Evolutionary conservation across 2,888 invertebrate species (phyloP), one percentile per base, ranked within the genome.

Genomic region (Chloromyia formosa): DNA sequence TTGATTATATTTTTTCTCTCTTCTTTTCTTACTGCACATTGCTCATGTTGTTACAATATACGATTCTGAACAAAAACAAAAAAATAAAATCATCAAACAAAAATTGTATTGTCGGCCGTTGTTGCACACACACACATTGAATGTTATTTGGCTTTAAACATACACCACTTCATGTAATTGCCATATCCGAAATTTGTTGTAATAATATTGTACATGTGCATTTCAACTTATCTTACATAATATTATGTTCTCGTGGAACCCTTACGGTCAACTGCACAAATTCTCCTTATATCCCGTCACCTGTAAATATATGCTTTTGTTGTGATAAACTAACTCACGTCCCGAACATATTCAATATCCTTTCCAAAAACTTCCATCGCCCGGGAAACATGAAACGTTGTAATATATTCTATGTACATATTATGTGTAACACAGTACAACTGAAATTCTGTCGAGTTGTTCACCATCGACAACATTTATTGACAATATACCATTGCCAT

Each of bases 401-500:
- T 16, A 62, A n/a, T 18, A 62, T 42, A 58, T 72, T 35, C 7
- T 53, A 45, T 42, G n/a, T 42, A 72, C 58, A 42, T 45, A 40
- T 35, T 14, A 22, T 60, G 12, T 72, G 27, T 77, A 58, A 2
- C 27, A 35, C 75, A 79, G 78, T 76, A 76, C 77, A 75, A 77
- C 72, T 75, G 78, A 79, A 74, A 75, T 75, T 64, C 78, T 77
- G 71, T 69, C 77, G 58, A 76, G 73, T 54, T 60, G 45, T 49
- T 69, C 75, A 72, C 23, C 77, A 68, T 72, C 77, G 56, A 74
- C 77, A 27, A 77, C 78, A 75, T 76, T 76, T 77, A 77, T 78
- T 75, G 79, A 79, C 74, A 78, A 78, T 78, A 78, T 78, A 74
- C 79, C 79, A 69, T 78, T 79, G 77, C 75, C 77, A 73, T 75